A percentile compares a stretch with the other conserved stretches of the same genome.
These are phyloP conservation scores for Octodon degus DNA, from an alignment of 2,113 vertebrate genomes.

Conservation along the genomic window DNA sequence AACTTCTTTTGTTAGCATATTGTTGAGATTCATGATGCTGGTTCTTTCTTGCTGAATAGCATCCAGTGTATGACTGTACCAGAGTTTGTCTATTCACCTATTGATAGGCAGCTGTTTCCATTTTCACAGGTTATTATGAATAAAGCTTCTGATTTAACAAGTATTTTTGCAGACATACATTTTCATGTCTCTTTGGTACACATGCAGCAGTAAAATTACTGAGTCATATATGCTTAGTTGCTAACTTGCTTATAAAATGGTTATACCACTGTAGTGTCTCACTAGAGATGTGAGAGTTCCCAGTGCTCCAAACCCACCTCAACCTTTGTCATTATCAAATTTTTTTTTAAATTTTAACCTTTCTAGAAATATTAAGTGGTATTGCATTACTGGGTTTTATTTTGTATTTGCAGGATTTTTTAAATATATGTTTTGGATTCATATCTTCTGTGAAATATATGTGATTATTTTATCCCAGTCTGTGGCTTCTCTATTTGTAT, in stretches of 20 bases:
- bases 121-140: background rate
- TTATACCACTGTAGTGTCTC: background rate
- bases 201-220: background rate
- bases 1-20: background rate
- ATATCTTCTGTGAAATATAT: background rate
- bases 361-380: background rate
- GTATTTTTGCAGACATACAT: background rate
- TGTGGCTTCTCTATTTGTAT: background rate
- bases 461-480: background rate
- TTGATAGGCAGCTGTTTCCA: background rate
- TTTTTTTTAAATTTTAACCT: background rate
- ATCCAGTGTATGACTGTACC: background rate
- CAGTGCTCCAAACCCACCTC: background rate
- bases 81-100: background rate
- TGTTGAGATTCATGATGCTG: background rate
- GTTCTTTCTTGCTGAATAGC: background rate
- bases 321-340: background rate
- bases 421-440: background rate
- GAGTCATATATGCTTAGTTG: background rate
- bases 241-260: background rate
- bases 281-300: background rate
- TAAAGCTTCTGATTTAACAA: background rate
- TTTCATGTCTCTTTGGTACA: slow-evolving; percentile 26
- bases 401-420: background rate
- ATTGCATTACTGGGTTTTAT: background rate